These are phyloP conservation scores for Plotosus lineatus DNA, from an alignment of 2,113 vertebrate genomes.

Conservation along the genomic window DNA sequence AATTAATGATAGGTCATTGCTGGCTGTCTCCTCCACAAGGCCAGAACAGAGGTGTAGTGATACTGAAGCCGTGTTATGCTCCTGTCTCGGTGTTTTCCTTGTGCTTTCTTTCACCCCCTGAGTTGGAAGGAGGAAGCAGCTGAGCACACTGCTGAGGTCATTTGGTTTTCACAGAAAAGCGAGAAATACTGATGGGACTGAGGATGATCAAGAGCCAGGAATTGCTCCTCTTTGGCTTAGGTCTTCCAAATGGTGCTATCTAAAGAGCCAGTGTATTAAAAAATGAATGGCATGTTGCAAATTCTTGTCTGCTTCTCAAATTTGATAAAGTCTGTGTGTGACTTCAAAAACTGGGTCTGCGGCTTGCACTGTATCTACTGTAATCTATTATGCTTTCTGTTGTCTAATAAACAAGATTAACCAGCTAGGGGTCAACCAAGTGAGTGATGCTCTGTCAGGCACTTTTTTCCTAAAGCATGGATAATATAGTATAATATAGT, in stretches of 20 bases:
- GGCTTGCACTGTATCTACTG: not conserved
- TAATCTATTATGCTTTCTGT: not conserved
- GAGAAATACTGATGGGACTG: conserved; percentile 10
- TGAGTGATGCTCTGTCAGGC: too few relatives aligned
- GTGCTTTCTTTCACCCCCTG: not conserved
- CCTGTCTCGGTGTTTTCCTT: not conserved
- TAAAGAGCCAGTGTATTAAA: not conserved
- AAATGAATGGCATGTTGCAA: not conserved
- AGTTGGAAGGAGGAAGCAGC: conserved; percentile 6
- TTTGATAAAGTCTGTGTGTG: too few relatives aligned
- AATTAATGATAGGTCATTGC: conserved; percentile 49
- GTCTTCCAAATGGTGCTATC: not conserved
- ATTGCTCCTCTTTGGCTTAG: not conserved
- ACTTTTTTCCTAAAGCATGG: too few relatives aligned
- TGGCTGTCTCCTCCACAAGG: conserved; percentile 1
- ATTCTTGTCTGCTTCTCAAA: too few relatives aligned
- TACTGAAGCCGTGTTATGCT: conserved; percentile 10
- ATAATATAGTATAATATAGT: too few relatives aligned
- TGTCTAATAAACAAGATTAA: too few relatives aligned
- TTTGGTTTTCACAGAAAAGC: conserved; percentile 11
- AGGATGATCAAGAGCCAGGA: conserved; percentile 11
- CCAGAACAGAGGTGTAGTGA: conserved; percentile 18
- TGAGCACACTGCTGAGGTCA: not conserved
- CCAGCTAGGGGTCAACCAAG: too few relatives aligned
- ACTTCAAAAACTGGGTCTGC: not conserved